These are phyloP conservation scores for Drosophila virilis DNA, from an alignment of 1,140 invertebrate species.

Conservation along the genomic window DNA sequence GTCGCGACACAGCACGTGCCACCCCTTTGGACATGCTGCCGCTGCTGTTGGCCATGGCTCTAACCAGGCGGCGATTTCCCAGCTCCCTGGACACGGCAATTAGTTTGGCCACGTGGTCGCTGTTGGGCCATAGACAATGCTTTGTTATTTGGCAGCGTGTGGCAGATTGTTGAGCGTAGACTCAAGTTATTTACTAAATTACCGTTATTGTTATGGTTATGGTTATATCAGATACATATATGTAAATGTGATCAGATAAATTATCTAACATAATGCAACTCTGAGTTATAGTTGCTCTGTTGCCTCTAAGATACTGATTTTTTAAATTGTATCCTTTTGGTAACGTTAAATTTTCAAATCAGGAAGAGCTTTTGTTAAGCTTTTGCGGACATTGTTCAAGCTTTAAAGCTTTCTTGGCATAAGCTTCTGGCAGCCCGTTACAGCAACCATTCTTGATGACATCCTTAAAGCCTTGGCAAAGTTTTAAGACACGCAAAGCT, in stretches of 20 bases:
- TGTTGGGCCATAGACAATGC: conserved; percentile 45
- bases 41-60: conserved; percentile 7
- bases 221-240: not conserved
- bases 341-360: too few species aligned
- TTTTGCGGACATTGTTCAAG: not conserved
- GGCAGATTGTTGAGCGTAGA: conserved; percentile 15
- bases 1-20: conserved; percentile 55
- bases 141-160: conserved; percentile 33
- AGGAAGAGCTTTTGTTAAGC: not conserved
- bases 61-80: conserved; percentile 8
- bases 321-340: too few species aligned
- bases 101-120: conserved; percentile 52
- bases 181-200: conserved; percentile 4
- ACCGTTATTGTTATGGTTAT: too few species aligned
- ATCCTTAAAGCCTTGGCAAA: not conserved
- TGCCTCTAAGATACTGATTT: too few species aligned
- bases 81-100: conserved; percentile 47
- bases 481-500: not conserved
- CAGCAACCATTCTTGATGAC: too few species aligned
- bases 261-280: not conserved
- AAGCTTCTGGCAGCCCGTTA: too few species aligned
- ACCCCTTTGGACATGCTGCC: conserved; percentile 11
- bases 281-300: too few species aligned
- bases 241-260: not conserved
- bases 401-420: not conserved